phyloP scores from a whole-genome alignment of 2,113 vertebrate species.

The Hydropotes inermis region DNA sequence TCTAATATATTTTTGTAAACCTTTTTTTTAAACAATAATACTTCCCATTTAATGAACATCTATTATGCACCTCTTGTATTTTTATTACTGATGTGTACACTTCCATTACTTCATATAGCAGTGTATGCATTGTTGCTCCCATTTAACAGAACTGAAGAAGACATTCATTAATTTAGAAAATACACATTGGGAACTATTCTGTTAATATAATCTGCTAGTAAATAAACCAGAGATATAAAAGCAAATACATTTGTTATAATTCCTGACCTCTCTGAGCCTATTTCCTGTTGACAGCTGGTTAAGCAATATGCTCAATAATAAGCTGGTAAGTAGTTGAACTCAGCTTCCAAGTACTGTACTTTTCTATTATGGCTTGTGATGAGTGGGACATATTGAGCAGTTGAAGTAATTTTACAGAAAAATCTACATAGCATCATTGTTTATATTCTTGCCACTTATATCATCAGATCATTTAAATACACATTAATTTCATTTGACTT shows the following conservation, averaged over 20 bases:
- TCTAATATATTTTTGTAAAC: neutral
- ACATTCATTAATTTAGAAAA: neutral
- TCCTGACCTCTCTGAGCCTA: neutral
- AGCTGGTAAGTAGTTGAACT: neutral
- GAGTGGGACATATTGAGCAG: neutral
- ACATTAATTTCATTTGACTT: neutral
- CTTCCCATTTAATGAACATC: neutral
- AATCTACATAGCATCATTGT: neutral
- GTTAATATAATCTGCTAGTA: neutral
- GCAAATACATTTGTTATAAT: neutral
- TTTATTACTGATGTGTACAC: neutral
- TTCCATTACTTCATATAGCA: neutral
- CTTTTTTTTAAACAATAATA: neutral
- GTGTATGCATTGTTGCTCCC: neutral
- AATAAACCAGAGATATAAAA: neutral
- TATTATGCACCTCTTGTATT: neutral
- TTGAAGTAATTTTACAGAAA: neutral
- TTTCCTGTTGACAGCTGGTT: neutral
- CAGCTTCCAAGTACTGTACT: neutral
- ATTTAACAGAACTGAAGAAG: neutral
- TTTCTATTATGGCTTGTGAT: neutral
- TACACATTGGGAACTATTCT: neutral
- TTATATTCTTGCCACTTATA: neutral
- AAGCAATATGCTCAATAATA: neutral
- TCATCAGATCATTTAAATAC: neutral